phyloP scores from a whole-genome alignment of 2,113 vertebrate genomes.

The Phainopepla nitens region DNA sequence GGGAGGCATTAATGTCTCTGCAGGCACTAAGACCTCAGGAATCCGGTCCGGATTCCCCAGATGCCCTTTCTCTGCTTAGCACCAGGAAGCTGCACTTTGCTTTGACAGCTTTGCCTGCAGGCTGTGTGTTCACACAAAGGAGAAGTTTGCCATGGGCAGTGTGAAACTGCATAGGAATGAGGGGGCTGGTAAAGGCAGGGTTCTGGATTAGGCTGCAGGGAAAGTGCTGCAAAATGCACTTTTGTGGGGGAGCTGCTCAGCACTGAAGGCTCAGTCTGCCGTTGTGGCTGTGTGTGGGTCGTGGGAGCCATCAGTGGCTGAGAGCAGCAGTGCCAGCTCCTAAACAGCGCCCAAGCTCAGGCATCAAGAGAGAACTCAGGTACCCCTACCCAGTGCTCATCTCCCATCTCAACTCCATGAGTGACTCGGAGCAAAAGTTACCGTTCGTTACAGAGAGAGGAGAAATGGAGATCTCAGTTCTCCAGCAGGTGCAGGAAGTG shows the following conservation, averaged over 20 bases:
- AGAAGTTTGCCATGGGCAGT: background rate
- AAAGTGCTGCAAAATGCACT: background rate
- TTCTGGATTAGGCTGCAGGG: background rate
- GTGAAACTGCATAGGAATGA: background rate
- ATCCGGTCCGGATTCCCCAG: background rate
- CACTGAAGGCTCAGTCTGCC: background rate
- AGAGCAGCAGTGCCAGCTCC: background rate
- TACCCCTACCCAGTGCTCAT: rapidly evolving
- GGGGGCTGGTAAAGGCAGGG: background rate
- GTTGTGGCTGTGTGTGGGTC: rapidly evolving
- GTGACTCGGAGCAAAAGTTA: rapidly evolving
- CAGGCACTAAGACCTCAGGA: background rate
- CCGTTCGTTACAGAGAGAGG: background rate
- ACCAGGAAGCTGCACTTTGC: background rate
- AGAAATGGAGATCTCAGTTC: rapidly evolving
- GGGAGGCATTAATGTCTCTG: background rate
- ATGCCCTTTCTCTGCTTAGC: background rate
- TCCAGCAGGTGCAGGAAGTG: background rate
- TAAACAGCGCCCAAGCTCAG: background rate
- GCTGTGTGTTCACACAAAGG: background rate
- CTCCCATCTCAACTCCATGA: rapidly evolving
- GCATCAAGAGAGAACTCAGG: background rate
- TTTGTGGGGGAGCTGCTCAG: background rate
- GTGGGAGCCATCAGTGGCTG: rapidly evolving
- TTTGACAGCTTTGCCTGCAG: background rate